phyloP scores from a whole-genome alignment of 2,797 vertebrate genomes.

The Enteromius anoplus region DNA sequence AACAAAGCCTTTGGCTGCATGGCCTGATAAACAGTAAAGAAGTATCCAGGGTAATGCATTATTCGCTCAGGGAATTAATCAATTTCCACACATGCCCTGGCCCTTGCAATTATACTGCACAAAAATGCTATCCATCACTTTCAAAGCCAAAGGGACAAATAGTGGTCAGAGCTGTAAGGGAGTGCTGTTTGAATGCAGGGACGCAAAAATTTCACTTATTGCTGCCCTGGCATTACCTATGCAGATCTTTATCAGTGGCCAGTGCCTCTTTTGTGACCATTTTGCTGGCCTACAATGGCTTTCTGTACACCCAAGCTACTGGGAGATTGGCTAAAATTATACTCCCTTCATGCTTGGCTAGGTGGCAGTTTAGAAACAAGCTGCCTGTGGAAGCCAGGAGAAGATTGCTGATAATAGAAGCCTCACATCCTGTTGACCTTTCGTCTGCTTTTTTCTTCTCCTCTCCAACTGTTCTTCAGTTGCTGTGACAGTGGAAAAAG shows the following conservation, averaged over 20 bases:
- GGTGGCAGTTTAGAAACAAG: conserved; percentile 89
- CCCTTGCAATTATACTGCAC: conserved; percentile 74
- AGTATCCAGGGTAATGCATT: conserved; percentile 67
- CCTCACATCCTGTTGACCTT: conserved; percentile 95
- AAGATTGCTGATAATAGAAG: conserved; percentile 93
- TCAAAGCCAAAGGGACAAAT: conserved; percentile 71
- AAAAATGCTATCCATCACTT: conserved; percentile 77
- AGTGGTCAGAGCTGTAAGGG: conserved; percentile 69
- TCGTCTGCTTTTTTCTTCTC: conserved; percentile 68
- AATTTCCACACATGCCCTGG: conserved; percentile 65
- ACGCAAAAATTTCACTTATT: conserved; percentile 79
- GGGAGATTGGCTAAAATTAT: conserved; percentile 96
- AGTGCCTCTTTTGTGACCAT: conserved; percentile 80
- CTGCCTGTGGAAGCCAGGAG: conserved; percentile 87
- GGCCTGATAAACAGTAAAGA: conserved; percentile 70
- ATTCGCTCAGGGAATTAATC: conserved; percentile 70
- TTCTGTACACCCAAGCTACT: conserved; percentile 80
- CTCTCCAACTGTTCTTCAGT: conserved; percentile 73
- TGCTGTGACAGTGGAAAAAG: conserved; percentile 75
- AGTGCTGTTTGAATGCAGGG: conserved; percentile 69
- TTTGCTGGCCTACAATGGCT: conserved; percentile 81
- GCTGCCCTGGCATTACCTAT: conserved; percentile 80
- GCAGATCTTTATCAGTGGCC: conserved; percentile 84
- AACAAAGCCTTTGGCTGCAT: conserved; percentile 70
- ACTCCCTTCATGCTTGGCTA: conserved; percentile 96